phyloP scores from a whole-genome alignment of 2,113 vertebrate species.

The Sturnira hondurensis region DNA sequence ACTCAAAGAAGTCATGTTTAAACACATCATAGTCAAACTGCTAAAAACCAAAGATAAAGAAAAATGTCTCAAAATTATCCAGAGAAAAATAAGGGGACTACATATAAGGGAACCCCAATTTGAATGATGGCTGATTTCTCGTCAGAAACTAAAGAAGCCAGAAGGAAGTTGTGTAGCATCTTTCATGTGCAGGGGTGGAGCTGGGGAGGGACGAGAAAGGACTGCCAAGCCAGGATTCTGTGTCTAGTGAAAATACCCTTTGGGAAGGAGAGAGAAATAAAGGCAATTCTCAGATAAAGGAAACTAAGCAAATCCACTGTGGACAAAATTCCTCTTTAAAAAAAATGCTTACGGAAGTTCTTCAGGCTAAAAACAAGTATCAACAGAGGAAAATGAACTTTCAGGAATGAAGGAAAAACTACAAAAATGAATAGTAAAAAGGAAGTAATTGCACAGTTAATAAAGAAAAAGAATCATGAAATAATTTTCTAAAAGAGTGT shows the following conservation, averaged over 20 bases:
- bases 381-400: background rate
- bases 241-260: background rate
- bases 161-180: background rate
- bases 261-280: background rate
- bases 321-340: background rate
- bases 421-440: background rate
- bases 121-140: background rate
- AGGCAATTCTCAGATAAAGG: background rate
- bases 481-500: background rate
- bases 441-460: background rate
- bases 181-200: background rate
- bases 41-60: no score
- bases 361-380: background rate
- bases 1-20: no score
- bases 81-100: background rate
- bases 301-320: background rate
- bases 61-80: no score
- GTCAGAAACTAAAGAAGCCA: background rate
- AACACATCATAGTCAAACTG: no score
- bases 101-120: no score
- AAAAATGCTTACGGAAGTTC: background rate
- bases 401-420: background rate
- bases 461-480: background rate
- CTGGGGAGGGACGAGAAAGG: background rate
- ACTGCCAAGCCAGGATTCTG: background rate